Conservation (phyloP, 1,140 invertebrate species). For the Sarcophaga bullata region DNA sequence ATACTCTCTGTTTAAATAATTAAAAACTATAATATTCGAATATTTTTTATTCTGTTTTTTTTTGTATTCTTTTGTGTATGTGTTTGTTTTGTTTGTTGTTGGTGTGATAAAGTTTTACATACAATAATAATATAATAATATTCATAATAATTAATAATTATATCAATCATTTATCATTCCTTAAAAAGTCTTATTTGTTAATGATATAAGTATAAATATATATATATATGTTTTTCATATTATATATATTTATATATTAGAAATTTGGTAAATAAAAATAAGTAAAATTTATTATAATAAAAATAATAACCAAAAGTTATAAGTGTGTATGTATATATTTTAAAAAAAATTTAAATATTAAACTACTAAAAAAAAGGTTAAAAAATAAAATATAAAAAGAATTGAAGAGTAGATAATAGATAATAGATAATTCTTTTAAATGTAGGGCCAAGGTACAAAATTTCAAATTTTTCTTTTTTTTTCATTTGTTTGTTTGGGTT, state of each 20-base stretch:
- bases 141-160: background rate
- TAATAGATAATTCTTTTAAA: too few species aligned
- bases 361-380: too few species aligned
- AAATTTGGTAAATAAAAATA: background rate
- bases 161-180: background rate
- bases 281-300: background rate
- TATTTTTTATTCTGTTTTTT: background rate
- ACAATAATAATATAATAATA: background rate
- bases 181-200: slow-evolving; percentile 15
- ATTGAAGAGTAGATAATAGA: too few species aligned
- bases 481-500: too few species aligned
- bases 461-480: too few species aligned
- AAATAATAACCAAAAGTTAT: too few species aligned
- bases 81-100: background rate
- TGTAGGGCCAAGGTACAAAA: too few species aligned
- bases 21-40: slow-evolving; percentile 31
- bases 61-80: background rate
- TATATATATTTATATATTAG: background rate
- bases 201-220: slow-evolving; percentile 13
- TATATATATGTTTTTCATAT: too few species aligned
- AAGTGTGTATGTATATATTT: too few species aligned
- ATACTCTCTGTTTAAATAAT: background rate
- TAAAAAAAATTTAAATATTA: too few species aligned
- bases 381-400: too few species aligned
- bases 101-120: background rate